Base-by-base conservation (phyloP, 1,140 invertebrate species). In the Tetramorium alpestre region DNA sequence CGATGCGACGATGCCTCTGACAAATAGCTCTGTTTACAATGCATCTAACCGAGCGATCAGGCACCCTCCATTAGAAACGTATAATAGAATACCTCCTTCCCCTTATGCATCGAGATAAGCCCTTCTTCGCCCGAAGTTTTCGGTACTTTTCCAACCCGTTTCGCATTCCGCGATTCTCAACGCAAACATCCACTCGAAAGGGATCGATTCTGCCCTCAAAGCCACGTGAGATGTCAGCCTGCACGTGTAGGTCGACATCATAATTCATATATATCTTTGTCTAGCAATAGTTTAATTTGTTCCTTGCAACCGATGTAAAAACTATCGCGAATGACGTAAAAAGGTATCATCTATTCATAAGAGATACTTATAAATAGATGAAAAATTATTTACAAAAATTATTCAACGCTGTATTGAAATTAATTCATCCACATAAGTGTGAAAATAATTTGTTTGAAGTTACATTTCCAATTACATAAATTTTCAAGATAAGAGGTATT, bases 1-100 rank as follows among this genome's bases (percentile, higher is more conserved):
- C 18, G n/a, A 51, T 28, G 47, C 13, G 28, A 77, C 69, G 47
- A 22, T 25, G 11, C 47, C 8, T 54, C 87, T 93, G 91, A 93
- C 91, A 91, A 93, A 93, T 92, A 89, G 89, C 82, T 92, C 90
- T 93, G 92, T 92, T 93, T 93, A 92, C 90, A 92, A 93, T 88
- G 88, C 88, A 56, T 91, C 33, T 85, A 80, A 91, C 84, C 67
- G 69, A 80, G 62, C 64, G 86, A 91, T 90, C 81, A 77, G 70
- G 47, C 67, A 62, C 58, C 65, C 64, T 56, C 76, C 22, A 77
- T 78, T 91, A 77, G 86, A 87, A 90, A 85, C 76, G 73, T 85
- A 89, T 89, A 89, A 90, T 88, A 90, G 87, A 90, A 87, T 87
- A 84, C 70, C 65, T 18, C 8, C 18, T n/a, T 65, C 64, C 16